Base-by-base conservation (phyloP, 2,113 vertebrate species). In the Ceuthmochares aereus region DNA sequence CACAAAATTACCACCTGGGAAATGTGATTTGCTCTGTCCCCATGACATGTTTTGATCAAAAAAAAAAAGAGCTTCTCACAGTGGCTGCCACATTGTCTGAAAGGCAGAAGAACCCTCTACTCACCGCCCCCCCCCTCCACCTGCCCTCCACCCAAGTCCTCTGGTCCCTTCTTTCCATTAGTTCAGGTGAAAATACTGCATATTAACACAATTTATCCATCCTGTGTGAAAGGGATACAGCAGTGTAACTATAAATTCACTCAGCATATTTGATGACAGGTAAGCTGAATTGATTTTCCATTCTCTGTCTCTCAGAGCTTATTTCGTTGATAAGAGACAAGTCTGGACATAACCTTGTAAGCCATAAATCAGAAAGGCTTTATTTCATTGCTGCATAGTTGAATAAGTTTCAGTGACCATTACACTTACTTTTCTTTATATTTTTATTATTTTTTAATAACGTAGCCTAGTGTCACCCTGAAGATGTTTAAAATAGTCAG, bases 251-350 rank as follows among this genome's bases (percentile, higher is more conserved):
- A 80, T 81, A 95, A 96, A 95, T 96, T 94, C 80, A 89, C n/a
- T 63, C 78, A 66, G 62, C 40, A 47, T 63, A 82, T 40, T 67
- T 74, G 45, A 88, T 59, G 52, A 90, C 1, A 15, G 52, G 59
- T 89, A 89, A 93, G 21, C 79, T 75, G 72, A 92, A 97, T 51
- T 95, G 76, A 92, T 94, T 97, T 95, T 94, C 93, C 66, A 88
- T 93, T 84, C 58, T 60, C n/a, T 66, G 40, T 85, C 47, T 89
- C 70, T 95, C 79, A 87, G 56, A 93, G 51, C 34, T 94, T 90
- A 91, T 89, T 96, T 92, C 56, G 78, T 94, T 91, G 69, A 90
- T 94, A 96, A 88, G 36, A 90, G n/a, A 85, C 32, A 59, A 87
- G 54, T 79, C 84, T 93, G 69, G 40, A 91, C 78, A 29, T 59